A percentile compares a stretch with the other conserved stretches of the same genome.
These are phyloP conservation scores for Drosophila diplacantha DNA, from an alignment of 2,888 invertebrate genomes.

Conservation along the genomic window DNA sequence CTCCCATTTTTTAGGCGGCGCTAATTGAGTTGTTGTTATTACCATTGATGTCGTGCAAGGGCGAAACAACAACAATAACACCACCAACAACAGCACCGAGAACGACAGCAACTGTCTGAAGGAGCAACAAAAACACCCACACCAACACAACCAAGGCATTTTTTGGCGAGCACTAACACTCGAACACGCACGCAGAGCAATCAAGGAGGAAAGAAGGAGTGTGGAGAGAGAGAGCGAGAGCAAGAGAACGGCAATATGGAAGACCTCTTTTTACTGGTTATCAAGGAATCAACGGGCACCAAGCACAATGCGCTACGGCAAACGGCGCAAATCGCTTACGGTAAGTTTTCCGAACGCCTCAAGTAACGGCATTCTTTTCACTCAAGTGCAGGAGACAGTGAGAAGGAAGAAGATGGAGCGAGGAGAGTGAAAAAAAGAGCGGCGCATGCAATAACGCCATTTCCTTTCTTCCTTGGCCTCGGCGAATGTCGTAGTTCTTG, in stretches of 20 bases:
- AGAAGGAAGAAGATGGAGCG: not conserved
- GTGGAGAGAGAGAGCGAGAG: constrained; percentile 1
- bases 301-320: constrained; percentile 86
- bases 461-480: constrained; percentile 42
- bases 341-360: constrained; percentile 78
- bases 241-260: constrained; percentile 82
- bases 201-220: not conserved
- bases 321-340: constrained; percentile 91
- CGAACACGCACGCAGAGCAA: constrained; percentile 15
- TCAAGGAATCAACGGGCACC: constrained; percentile 89
- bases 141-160: constrained; percentile 14
- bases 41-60: constrained; percentile 50
- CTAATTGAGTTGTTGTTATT: constrained; percentile 59
- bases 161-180: constrained; percentile 19
- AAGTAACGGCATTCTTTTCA: not conserved
- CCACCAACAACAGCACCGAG: constrained; percentile 16
- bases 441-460: constrained; percentile 54
- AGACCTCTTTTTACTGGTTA: constrained; percentile 89
- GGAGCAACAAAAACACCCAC: constrained; percentile 18
- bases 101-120: constrained; percentile 19
- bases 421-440: not conserved
- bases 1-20: constrained; percentile 43
- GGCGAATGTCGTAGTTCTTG: constrained; percentile 26
- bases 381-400: too few relatives aligned
- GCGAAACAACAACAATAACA: constrained; percentile 32